Evolutionary conservation across 1,140 invertebrate genomes (phyloP), one percentile per base, ranked within the genome.

Genomic region (Magallana ariakensis): DNA sequence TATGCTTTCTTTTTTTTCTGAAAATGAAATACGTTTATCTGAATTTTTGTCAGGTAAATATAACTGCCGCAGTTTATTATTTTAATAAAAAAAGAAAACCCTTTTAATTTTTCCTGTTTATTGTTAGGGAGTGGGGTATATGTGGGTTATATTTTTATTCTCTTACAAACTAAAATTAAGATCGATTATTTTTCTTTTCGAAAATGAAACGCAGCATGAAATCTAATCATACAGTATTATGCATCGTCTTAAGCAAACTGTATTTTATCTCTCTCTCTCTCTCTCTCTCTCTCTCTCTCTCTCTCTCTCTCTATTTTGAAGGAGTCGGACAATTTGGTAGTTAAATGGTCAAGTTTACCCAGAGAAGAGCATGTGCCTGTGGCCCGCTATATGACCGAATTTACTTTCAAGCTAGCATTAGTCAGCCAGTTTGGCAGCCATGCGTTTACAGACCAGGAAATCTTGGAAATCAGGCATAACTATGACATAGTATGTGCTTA

Each of bases 351-450:
- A 13, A 80, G 66, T 0, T 70, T 91, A 13, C 85, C 83, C 0
- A 85, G 87, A 58, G 90, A 93, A 10, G 90, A 94, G 83, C 92
- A 94, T 55, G 88, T 93, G 70, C 92, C 93, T 13, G 84, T 93
- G 0, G 85, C 85, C 8, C 86, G 93, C 70, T 86, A 93, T 83
- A 93, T 94, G 93, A 87, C 87, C 66, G 89, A 89, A 0, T 90
- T 90, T 62, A 82, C 92, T n/a, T 75, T 94, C 3, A 93, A 93
- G 80, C 80, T 88, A 10, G 88, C 89, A 10, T 54, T 92, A 15
- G 8, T 85, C 1, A 86, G 84, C 6, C 66, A 89, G 7, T 87
- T 93, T 85, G 93, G 93, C 0, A 88, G 90, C 15, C 87, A 75
- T 55, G 92, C 93, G 58, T 87, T 88, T 0, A 86, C 92, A 87